Conservation (phyloP, 2,113 vertebrate species). For the Cariama cristata region DNA sequence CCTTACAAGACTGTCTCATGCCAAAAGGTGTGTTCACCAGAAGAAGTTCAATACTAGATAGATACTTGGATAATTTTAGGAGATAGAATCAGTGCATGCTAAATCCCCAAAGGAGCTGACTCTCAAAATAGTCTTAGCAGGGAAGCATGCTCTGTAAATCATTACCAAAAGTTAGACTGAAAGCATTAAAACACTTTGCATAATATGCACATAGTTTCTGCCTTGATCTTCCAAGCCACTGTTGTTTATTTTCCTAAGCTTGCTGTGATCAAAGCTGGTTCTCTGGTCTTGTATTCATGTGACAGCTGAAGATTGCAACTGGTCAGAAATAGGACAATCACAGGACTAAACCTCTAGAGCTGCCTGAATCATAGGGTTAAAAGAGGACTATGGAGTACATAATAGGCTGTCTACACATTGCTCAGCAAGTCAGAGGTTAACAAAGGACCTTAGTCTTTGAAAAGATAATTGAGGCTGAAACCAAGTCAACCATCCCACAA, state of each 20-base stretch:
- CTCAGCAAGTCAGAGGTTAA: conserved; percentile 60
- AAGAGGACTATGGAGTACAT: neutral
- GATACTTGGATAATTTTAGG: neutral
- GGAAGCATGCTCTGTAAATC: neutral
- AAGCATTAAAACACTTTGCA: neutral
- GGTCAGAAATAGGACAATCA: neutral
- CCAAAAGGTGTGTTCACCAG: conserved; percentile 14
- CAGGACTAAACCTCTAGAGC: neutral
- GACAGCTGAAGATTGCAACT: neutral
- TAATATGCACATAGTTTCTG: neutral
- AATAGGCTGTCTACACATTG: conserved; percentile 19
- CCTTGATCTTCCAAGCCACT: neutral
- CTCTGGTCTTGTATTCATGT: neutral
- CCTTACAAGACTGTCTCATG: neutral
- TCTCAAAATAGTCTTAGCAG: neutral
- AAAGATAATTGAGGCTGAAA: conserved; percentile 57
- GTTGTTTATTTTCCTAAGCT: conserved; percentile 7
- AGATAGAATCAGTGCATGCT: neutral
- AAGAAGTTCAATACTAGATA: neutral
- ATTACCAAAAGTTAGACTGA: conserved; percentile 7
- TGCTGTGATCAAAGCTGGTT: neutral
- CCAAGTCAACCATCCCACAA: conserved; percentile 13
- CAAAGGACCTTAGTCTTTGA: conserved; percentile 45
- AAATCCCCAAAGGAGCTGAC: neutral
- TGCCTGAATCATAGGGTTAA: conserved; percentile 4